Evolutionary conservation across 92 coral and sea anemone genomes (phyloP).

Genomic region (Pocillopora grandis): DNA sequence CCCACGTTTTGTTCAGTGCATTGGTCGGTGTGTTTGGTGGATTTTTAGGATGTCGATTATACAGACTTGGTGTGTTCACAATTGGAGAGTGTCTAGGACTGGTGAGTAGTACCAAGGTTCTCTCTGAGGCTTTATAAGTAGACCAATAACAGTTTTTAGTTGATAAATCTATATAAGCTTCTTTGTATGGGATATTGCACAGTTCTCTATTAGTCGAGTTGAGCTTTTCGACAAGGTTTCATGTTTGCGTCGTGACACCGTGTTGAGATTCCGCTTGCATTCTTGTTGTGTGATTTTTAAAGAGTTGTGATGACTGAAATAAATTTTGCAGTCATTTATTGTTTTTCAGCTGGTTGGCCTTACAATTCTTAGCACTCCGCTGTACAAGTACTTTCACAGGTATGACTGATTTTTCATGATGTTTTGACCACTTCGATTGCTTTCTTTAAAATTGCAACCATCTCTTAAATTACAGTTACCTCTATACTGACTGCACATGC

Average conservation of each 20-base stretch:
- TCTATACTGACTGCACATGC: background rate
- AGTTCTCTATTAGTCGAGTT: too few relatives aligned
- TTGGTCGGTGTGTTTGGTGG: conserved; percentile 84
- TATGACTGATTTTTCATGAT: conserved; percentile 2
- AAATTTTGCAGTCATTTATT: background rate
- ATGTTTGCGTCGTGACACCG: too few relatives aligned
- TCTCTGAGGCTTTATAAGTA: background rate
- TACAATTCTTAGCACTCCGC: conserved; percentile 82
- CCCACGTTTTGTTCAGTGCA: conserved; percentile 78
- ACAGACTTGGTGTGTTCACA: conserved; percentile 91
- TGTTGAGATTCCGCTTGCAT: too few relatives aligned
- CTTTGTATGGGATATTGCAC: too few relatives aligned
- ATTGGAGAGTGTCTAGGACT: conserved; percentile 94
- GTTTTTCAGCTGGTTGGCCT: conserved; percentile 74
- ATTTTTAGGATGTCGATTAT: conserved; percentile 77
- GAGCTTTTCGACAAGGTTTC: too few relatives aligned
- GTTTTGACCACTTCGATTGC: too few relatives aligned
- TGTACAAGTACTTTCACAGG: conserved; percentile 86
- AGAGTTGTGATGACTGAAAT: background rate
- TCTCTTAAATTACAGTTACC: too few relatives aligned
- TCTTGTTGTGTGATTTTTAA: background rate
- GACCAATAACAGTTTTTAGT: too few relatives aligned
- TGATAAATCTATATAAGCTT: too few relatives aligned
- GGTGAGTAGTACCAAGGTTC: conserved; percentile 55
- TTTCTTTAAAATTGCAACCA: too few relatives aligned